Evolutionary conservation across 2,113 vertebrate genomes (phyloP), one percentile per base, ranked within the genome.

Genomic region (Nicator chloris): DNA sequence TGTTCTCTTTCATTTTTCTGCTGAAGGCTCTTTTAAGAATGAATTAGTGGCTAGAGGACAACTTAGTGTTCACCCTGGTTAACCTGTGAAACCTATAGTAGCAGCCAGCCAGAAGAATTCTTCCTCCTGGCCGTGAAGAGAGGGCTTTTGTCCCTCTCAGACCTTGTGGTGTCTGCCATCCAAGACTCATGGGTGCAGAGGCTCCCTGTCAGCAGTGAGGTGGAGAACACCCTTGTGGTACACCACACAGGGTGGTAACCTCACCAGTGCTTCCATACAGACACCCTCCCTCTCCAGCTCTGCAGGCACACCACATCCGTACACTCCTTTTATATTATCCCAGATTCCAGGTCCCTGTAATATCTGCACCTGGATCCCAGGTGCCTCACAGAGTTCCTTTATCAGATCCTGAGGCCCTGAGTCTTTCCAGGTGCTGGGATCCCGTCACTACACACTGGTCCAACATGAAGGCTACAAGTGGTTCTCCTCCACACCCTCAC

Each of bases 201-300:
- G 16, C 17, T 88, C 7, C 40, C 22, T n/a, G 47, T n/a, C 37
- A 79, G 19, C 70, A 45, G 26, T 3, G 26, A 40, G 26, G 15
- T 40, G 42, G 19, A 81, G 42, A 39, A 26, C 26, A 15, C 6
- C 0, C 8, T 9, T 14, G 19, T 79, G 28, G 19, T 7, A 10
- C 16, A 28, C 13, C 30, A 26, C 50, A 31, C 13, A 16, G 23
- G 30, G 3, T 33, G 5, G 5, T 17, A 6, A 70, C 15, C 7
- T 72, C 57, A 9, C 6, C n/a, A n/a, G 10, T 2, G 4, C 6
- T 10, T 69, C 26, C 6, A 1, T 3, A 15, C 0, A 3, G 28
- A 33, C 18, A 28, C 7, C 7, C 3, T 39, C 19, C n/a, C 22
- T 31, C 47, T 42, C 28, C 3, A 10, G 31, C 40, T 27, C 54